Evolutionary conservation across 2,113 vertebrate genomes (phyloP), one percentile per base, ranked within the genome.

Genomic region (Labrus mixtus): DNA sequence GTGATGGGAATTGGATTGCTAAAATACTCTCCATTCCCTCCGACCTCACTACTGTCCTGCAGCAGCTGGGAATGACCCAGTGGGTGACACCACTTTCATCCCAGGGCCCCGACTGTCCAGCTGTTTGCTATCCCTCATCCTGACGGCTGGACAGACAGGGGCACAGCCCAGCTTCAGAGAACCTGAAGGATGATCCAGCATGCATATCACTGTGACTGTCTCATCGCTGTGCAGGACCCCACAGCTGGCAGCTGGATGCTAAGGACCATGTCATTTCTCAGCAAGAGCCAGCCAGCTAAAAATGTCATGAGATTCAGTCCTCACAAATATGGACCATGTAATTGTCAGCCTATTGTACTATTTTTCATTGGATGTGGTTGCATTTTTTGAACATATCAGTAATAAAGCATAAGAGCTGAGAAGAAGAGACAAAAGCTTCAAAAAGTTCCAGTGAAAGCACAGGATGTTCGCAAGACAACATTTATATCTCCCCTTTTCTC

Each of bases 41-140:
- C 54, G 29, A 50, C 58, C 51, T 60, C 69, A 20, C 76, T 63
- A 67, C 69, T 79, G 58, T 79, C 78, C 51, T 53, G 9, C 78
- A 69, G 82, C 89, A 89, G 89, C 86, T 90, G 90, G 75, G 76
- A 81, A 55, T n/a, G 71, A 76, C 77, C 76, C 67, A 71, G 73
- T 64, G 74, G 68, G 81, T 84, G 86, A 88, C 86, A 90, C 67
- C 64, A 29, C 83, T 88, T 90, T 91, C 78, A 89, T 90, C 88
- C 66, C 57, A 45, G 79, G 76, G 83, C 81, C 61, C 70, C 19
- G 13, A 81, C 65, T 70, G 53, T 67, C 88, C 92, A 93, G 90
- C 90, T 94, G 92, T 89, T 91, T 70, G 77, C 90, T 62, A 90
- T 92, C 87, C 82, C 79, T 94, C 90, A 92, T 88, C 71, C 78